These are phyloP conservation scores for Diarsia mendica DNA, from an alignment of 2,888 invertebrate species.

Conservation along the genomic window DNA sequence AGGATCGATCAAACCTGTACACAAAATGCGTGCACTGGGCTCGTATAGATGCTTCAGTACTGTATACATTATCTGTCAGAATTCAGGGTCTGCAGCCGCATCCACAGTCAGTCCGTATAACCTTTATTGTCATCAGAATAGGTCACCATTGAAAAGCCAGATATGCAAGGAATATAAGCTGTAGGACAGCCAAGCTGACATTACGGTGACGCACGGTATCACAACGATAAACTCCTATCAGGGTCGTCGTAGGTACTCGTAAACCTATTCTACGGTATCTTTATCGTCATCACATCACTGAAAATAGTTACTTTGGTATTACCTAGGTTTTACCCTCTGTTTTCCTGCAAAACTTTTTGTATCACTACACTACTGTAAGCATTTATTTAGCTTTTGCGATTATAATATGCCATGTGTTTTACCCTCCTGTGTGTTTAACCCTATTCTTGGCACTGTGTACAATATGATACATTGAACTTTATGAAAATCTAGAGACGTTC, in stretches of 20 bases:
- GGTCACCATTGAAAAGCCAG: not conserved
- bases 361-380: not conserved
- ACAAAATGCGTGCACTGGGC: not conserved
- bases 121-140: not conserved
- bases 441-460: too few relatives aligned
- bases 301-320: conserved; percentile 15
- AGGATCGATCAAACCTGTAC: not conserved
- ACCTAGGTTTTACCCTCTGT: conserved; percentile 5
- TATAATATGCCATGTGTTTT: not conserved
- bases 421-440: not conserved
- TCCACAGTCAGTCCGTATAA: not conserved
- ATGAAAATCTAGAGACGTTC: too few relatives aligned
- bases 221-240: conserved; percentile 40
- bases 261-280: conserved; percentile 42
- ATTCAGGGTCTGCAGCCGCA: not conserved
- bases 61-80: not conserved
- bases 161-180: conserved; percentile 13
- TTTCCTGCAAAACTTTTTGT: not conserved
- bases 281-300: conserved; percentile 32
- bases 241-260: conserved; percentile 55
- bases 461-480: too few relatives aligned
- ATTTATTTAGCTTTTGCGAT: not conserved
- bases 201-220: conserved; percentile 15
- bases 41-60: not conserved
- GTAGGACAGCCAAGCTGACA: conserved; percentile 4